Evolutionary conservation across 2,888 invertebrate species (phyloP), one percentile per base, ranked within the genome.

Genomic region (Apocheima hispidaria): DNA sequence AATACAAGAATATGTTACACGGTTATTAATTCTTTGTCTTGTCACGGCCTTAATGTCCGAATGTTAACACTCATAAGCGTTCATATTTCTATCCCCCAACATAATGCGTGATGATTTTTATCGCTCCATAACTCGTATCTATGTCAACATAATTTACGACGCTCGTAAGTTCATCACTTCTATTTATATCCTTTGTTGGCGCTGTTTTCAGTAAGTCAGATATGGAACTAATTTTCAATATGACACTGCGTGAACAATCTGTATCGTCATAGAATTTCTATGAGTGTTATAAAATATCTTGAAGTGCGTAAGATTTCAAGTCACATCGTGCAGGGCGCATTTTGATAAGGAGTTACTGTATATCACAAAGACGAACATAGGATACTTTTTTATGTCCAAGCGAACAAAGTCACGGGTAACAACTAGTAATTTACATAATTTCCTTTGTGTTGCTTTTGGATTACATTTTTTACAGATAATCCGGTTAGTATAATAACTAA

Each of bases 101-200:
- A 60, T 65, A 65, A 65, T 59, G 55, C 55, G 40, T 43, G 60
- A 64, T 66, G 61, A 66, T 67, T 65, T 73, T 71, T 66, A 74
- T 64, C 65, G 59, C 66, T 54, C 57, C 68, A 60, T 70, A 67
- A 67, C 60, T 69, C 66, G 60, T 69, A 69, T 69, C 67, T 69
- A 63, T 72, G 76, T 73, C 76, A 66, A 62, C 68, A 71, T 73
- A 73, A 72, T 77, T 78, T 71, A 76, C 66, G 68, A 66, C 66
- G 59, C 63, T 69, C 63, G 73, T 75, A 73, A 71, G 71, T 72
- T 74, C 75, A 80, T 79, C 74, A 76, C 72, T 63, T 75, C 81
- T 83, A 83, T 85, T 83, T 79, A 83, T 83, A 82, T 72, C 70
- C 60, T 59, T 66, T 72, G 74, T 74, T 75, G 73, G 72, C 69